Evolutionary conservation across 2,888 invertebrate genomes (phyloP).

Genomic region (Phorcus lineatus): DNA sequence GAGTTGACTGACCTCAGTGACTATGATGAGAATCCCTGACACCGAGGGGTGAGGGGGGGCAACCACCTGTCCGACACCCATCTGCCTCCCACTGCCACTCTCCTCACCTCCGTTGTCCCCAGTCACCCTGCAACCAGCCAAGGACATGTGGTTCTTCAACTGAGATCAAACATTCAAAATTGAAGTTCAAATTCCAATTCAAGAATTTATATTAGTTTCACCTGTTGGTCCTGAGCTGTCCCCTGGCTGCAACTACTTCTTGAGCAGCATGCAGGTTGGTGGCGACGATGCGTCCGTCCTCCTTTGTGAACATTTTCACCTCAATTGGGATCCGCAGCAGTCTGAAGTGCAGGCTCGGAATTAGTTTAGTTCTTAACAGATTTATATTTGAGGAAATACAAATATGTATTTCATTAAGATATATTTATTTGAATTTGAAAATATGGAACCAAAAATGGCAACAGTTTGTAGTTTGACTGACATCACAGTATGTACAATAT

Average conservation of each 20-base stretch:
- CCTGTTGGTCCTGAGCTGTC: slow-evolving; percentile 65
- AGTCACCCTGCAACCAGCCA: not conserved
- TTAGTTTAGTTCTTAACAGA: no score
- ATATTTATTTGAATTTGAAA: no score
- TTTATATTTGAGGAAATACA: no score
- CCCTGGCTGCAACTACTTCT: slow-evolving; percentile 35
- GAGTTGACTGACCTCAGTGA: slow-evolving; percentile 57
- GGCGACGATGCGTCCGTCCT: slow-evolving; percentile 57
- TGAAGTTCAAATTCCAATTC: no score
- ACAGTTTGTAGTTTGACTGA: no score
- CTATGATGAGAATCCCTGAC: slow-evolving; percentile 48
- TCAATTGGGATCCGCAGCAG: slow-evolving; percentile 59
- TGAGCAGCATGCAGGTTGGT: slow-evolving; percentile 50
- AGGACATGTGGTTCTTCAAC: no score
- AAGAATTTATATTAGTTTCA: slow-evolving; percentile 29
- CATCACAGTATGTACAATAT: no score
- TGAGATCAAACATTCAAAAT: no score
- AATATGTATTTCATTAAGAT: no score
- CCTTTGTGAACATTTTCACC: slow-evolving; percentile 57
- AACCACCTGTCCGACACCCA: slow-evolving; percentile 1
- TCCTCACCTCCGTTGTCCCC: not conserved
- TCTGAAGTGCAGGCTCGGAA: slow-evolving; percentile 48
- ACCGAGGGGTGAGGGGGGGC: slow-evolving; percentile 44
- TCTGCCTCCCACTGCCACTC: not conserved
- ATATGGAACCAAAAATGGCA: no score